Base-by-base conservation (phyloP, 2,113 vertebrate genomes). In the Copsychus sechellarum region DNA sequence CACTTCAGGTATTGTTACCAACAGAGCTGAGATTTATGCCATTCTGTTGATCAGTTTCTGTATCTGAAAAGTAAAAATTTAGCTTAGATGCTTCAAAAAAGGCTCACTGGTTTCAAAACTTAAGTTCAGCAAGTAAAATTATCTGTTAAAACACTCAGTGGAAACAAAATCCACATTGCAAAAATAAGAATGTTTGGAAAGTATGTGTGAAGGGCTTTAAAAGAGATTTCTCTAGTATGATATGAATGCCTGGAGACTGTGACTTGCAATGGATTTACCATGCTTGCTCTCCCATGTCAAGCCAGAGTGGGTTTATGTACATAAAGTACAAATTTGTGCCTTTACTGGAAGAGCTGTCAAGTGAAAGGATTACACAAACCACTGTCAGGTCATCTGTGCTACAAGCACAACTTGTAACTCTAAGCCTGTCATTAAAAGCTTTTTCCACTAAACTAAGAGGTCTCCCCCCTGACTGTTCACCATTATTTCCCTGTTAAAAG, bases 281-380 rank as follows among this genome's bases (percentile, higher is more conserved):
- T 31, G 38, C 16, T 34, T 67, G 23, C 34, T 42, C 83, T 74
- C 73, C 18, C 3, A 0, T 51, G 91, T 89, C 47, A 92, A 74
- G 69, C 34, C 47, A 86, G 47, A 70, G 53, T 28, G 28, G 21
- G 42, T 60, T 86, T 33, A 9, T 53, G n/a, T 31, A 51, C 21
- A 56, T 31, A 53, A 90, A 87, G n/a, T 19, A 81, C 19, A 83
- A 84, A 58, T 31, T 10, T 11, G 25, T 81, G 71, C 56, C 58
- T 80, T 93, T 81, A 82, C 86, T 93, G 64, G 81, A 79, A 88
- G 58, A 72, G 69, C 24, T 81, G 60, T 84, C 53, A 81, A 93
- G 48, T 48, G 43, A 89, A 87, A 90, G 20, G 36, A 91, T 72
- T 79, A 88, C 38, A 76, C 31, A 92, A 87, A 80, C 65, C 1